Evolutionary conservation across 2,797 vertebrate species (phyloP).

Genomic region (Ataeniobius toweri): DNA sequence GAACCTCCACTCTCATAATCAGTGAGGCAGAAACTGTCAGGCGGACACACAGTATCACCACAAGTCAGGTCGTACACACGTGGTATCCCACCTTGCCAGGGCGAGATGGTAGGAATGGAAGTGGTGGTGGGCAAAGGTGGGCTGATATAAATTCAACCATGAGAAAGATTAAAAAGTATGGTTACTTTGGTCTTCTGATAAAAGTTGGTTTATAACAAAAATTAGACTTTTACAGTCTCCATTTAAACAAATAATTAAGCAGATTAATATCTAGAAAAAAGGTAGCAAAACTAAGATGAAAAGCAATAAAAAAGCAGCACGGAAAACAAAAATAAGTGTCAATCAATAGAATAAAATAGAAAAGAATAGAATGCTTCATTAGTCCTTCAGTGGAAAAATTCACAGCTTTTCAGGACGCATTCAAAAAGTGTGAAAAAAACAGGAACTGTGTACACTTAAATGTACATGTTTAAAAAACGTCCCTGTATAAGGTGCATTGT

Average conservation of each 20-base stretch:
- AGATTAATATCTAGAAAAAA: conserved; percentile 15
- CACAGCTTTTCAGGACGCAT: background rate
- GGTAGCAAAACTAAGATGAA: background rate
- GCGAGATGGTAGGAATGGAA: conserved; percentile 48
- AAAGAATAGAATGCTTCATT: background rate
- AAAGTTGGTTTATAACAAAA: background rate
- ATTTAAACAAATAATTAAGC: conserved; percentile 31
- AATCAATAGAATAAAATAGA: background rate
- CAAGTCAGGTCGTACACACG: conserved; percentile 85
- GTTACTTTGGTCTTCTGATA: background rate
- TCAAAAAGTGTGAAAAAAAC: too few relatives aligned
- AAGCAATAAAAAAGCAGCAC: background rate
- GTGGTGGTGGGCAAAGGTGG: conserved; percentile 43
- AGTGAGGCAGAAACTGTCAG: conserved; percentile 91
- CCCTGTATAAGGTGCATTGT: background rate
- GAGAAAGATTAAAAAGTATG: background rate
- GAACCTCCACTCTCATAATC: conserved; percentile 87
- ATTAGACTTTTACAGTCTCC: background rate
- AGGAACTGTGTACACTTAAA: too few relatives aligned
- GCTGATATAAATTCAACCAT: conserved; percentile 27
- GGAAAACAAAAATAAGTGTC: too few relatives aligned
- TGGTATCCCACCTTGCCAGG: conserved; percentile 68
- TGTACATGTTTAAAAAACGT: too few relatives aligned
- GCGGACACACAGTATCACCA: conserved; percentile 87
- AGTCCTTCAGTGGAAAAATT: background rate